Base-by-base conservation (phyloP, 2,888 invertebrate species). In the Plebejus melissa region DNA sequence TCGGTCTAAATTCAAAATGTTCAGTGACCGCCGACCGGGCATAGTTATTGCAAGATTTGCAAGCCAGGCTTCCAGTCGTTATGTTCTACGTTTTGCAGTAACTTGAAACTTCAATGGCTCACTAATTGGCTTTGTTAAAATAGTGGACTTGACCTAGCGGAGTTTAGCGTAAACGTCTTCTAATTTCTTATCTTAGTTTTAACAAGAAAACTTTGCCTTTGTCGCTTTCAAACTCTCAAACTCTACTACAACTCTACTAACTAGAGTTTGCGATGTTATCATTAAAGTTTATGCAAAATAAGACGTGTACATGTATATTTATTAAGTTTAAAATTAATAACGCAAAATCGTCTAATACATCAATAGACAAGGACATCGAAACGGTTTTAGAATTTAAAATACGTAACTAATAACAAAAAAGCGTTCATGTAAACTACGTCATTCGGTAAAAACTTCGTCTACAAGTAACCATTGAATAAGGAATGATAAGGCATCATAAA, bases 121-220 rank as follows among this genome's bases (percentile, higher is more conserved):
- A 0, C 28, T 6, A 58, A 58, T 28, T 60, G 11, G 60, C 11
- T 60, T 60, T 60, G 60, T 60, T 28, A 60, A 60, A 60, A 60
- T 28, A 60, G 28, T 60, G 22, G 60, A 60, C 28, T 60, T 28
- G 11, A 28, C 11, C 28, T 28, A 60, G 60, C 54, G 54, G 54
- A 54, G 54, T 9, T 58, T 58, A 28, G 60, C 60, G 16, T 60
- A 60, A 60, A 60, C 60, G 60, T 60, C 28, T 60, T 22, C 4
- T 60, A 60, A 60, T 60, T 28, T 60, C 60, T 60, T 22, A 60
- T 32, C 32, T 32, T 32, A 32, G 32, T 28, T 22, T 22, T 60
- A 60, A 60, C 60, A 60, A 60, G 60, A 60, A 60, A 28, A 28
- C 28, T 60, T 60, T 60, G 28, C 60, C 28, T 28, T 28, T 60